Conservation (phyloP, 2,888 invertebrate genomes). For the Mimas tiliae region DNA sequence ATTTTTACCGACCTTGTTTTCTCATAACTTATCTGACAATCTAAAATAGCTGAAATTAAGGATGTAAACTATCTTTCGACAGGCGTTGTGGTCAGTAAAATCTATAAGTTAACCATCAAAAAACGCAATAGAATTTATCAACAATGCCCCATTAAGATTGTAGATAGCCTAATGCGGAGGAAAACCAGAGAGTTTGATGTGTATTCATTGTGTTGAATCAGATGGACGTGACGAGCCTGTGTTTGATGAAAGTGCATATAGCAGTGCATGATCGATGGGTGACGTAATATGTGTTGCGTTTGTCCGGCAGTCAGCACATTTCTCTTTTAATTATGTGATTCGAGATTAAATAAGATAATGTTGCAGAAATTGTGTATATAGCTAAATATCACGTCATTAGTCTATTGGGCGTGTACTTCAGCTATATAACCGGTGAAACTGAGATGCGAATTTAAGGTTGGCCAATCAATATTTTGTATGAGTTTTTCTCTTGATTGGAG, state of each 20-base stretch:
- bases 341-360: background rate
- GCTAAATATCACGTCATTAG: no score
- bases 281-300: background rate
- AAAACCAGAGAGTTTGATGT: slow-evolving; percentile 18
- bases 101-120: slow-evolving; percentile 7
- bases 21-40: background rate
- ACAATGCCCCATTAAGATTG: slow-evolving; percentile 17
- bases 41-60: background rate
- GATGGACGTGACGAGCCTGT: slow-evolving; percentile 6
- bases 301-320: background rate
- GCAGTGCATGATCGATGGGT: slow-evolving; percentile 4
- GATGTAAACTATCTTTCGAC: background rate
- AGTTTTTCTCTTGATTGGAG: no score
- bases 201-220: background rate
- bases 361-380: background rate
- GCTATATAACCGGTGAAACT: no score
- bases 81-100: background rate
- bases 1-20: background rate
- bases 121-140: slow-evolving; percentile 15
- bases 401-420: no score
- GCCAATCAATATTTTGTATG: no score
- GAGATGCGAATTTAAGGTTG: no score
- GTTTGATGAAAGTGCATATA: slow-evolving; percentile 10
- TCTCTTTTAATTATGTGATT: background rate
- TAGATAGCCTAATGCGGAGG: slow-evolving; percentile 16